A percentile compares a stretch with the other conserved stretches of the same genome.
Evolutionary conservation across 2,888 invertebrate species (phyloP).

Genomic region (Aphodius sticticus): DNA sequence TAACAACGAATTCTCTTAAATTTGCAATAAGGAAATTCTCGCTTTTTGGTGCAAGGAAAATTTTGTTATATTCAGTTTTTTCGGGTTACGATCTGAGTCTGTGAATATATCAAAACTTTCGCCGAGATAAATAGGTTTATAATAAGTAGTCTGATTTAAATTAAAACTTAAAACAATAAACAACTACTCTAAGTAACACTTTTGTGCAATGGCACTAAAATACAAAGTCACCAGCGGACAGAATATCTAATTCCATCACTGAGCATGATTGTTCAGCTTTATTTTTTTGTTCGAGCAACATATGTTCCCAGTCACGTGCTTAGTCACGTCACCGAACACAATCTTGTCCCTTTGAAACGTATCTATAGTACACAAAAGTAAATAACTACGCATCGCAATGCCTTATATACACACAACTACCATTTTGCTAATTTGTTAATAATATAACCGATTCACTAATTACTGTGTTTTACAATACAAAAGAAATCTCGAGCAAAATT

Average conservation of each 20-base stretch:
- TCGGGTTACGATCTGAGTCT: slow-evolving; percentile 26
- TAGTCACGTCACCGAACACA: not conserved
- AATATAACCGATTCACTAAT: not conserved
- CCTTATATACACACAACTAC: slow-evolving; percentile 37
- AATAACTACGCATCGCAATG: slow-evolving; percentile 29
- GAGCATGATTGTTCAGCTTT: slow-evolving; percentile 41
- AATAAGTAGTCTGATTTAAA: slow-evolving; percentile 36
- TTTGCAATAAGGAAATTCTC: slow-evolving; percentile 37
- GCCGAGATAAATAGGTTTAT: slow-evolving; percentile 37
- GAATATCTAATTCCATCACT: slow-evolving; percentile 60
- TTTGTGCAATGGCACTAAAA: slow-evolving; percentile 59
- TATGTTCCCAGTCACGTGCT: not conserved
- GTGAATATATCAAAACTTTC: slow-evolving; percentile 58
- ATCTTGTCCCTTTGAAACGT: not conserved
- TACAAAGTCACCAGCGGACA: slow-evolving; percentile 56
- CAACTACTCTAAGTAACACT: slow-evolving; percentile 58
- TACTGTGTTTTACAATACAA: slow-evolving; percentile 5
- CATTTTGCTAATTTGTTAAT: slow-evolving; percentile 28
- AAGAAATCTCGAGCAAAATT: slow-evolving; percentile 24
- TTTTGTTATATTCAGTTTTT: slow-evolving; percentile 55
- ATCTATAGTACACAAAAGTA: slow-evolving; percentile 32
- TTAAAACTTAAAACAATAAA: slow-evolving; percentile 51
- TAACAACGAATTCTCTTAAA: slow-evolving; percentile 44
- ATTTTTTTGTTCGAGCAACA: slow-evolving; percentile 7
- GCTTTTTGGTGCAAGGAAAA: slow-evolving; percentile 56